Base-by-base conservation (phyloP, 2,113 vertebrate species). In the Dolichotis patagonum region DNA sequence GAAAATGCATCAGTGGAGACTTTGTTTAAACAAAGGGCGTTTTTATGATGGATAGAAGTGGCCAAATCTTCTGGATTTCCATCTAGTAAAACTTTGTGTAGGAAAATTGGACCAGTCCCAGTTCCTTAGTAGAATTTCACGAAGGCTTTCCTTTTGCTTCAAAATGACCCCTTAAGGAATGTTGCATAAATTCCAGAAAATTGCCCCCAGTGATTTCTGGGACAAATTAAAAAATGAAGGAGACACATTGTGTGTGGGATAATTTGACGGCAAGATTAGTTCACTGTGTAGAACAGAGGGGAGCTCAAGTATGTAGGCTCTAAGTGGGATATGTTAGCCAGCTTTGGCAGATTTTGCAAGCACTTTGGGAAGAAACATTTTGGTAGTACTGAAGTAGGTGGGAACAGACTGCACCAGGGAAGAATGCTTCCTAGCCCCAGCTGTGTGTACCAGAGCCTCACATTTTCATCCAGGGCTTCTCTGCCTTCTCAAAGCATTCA, bases 31-130 rank as follows among this genome's bases (percentile, higher is more conserved):
- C 97, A 98, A 97, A 98, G 98, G 84, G 92, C 35, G 95, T 98
- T 97, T 98, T 98, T 97, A 97, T 96, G 98, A 96, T 97, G 96
- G 85, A 98, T 98, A 95, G 97, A 98, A 97, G 97, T 98, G 96
- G 98, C 98, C 98, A 96, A 87, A 98, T 97, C 90, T 73, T 93
- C 96, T 97, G 67, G 87, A 71, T 97, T 97, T 97, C 65, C 94
- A 97, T 97, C 97, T 97, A 97, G 95, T 98, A 96, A 90, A 96
- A 88, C 43, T 58, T 52, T 38, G 93, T 89, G 26, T 81, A 89
- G 97, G 95, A 98, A 97, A 97, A 78, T 97, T 92, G 96, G 96
- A 97, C 97, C 84, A 89, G 96, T 88, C 96, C 98, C 97, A 86
- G 88, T 97, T 97, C 96, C 97, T 97, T 97, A 97, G 95, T 96